Percentiles rank a stretch among this genome's conserved stretches.
Evolutionary conservation across 30 jellyfish, hydroid and myxozoan genomes (phyloP).

Genomic region (Aurelia aurita complex sp. Pacific): DNA sequence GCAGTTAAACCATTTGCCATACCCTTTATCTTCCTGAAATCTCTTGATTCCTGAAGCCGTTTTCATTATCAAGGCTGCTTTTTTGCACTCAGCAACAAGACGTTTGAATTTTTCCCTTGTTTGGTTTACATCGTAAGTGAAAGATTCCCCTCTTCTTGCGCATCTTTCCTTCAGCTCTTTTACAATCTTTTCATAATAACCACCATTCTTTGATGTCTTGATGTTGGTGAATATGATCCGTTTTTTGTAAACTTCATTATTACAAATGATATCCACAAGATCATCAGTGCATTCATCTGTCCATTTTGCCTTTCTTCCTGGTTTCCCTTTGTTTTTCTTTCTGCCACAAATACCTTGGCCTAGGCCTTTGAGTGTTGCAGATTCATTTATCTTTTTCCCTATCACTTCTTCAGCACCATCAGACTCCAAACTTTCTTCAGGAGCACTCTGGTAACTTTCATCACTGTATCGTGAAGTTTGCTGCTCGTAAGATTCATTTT

Average conservation of each 20-base stretch:
- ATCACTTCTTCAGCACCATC: too few species aligned
- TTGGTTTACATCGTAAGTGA: constrained; percentile 7
- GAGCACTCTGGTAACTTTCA: too few species aligned
- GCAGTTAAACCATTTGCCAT: too few species aligned
- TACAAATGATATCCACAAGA: constrained; percentile 8
- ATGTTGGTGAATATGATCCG: constrained; percentile 14
- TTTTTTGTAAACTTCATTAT: constrained; percentile 6
- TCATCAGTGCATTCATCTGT: background rate
- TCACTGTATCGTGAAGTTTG: too few species aligned
- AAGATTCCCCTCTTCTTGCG: constrained; percentile 18
- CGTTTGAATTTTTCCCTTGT: constrained; percentile 24
- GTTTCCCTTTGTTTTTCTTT: background rate
- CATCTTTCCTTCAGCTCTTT: constrained; percentile 13
- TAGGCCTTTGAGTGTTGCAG: too few species aligned
- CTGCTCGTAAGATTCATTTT: too few species aligned
- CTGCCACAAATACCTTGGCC: too few species aligned
- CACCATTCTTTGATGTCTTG: constrained; percentile 21
- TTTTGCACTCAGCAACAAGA: constrained; percentile 20
- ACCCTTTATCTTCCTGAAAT: constrained; percentile 53
- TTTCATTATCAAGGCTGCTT: constrained; percentile 39
- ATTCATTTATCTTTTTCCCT: too few species aligned
- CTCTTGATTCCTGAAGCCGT: constrained; percentile 47
- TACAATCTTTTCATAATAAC: constrained; percentile 16
- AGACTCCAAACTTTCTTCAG: too few species aligned
- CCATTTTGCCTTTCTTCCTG: constrained; percentile 31